Percentiles rank a stretch among this genome's conserved stretches.
phyloP scores from a whole-genome alignment of 2,797 vertebrate species.

The Melanotaenia maccullochi region DNA sequence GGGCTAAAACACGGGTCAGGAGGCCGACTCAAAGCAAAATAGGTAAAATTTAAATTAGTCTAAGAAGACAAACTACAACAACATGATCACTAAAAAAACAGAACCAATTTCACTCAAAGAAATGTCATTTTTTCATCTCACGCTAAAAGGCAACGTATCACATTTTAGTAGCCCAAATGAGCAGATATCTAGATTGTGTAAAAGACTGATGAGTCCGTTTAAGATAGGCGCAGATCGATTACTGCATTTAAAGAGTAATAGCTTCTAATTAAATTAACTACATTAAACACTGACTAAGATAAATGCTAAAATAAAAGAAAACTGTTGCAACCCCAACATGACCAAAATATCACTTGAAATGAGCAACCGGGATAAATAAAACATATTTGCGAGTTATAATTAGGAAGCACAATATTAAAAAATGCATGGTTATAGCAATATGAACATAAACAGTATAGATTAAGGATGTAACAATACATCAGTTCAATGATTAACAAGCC shows the following conservation, averaged over 20 bases:
- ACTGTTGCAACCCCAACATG: background rate
- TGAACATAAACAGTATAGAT: too few species aligned
- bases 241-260: background rate
- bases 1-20: constrained; percentile 33
- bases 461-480: too few species aligned
- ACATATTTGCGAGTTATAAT: background rate
- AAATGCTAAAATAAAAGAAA: background rate
- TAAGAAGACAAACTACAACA: constrained; percentile 19
- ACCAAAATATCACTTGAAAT: background rate
- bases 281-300: background rate
- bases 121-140: too few species aligned
- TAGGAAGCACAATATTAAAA: too few species aligned
- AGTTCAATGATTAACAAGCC: too few species aligned
- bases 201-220: background rate
- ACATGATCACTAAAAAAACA: too few species aligned
- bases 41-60: constrained; percentile 48
- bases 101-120: too few species aligned
- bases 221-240: background rate
- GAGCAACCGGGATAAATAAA: background rate
- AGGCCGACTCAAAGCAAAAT: constrained; percentile 50
- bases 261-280: background rate
- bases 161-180: background rate
- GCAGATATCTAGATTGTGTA: background rate
- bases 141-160: background rate
- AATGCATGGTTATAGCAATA: too few species aligned